A percentile compares a stretch with the other conserved stretches of the same genome.
Evolutionary conservation across 2,797 vertebrate genomes (phyloP).

Genomic region (Thaleichthys pacificus): DNA sequence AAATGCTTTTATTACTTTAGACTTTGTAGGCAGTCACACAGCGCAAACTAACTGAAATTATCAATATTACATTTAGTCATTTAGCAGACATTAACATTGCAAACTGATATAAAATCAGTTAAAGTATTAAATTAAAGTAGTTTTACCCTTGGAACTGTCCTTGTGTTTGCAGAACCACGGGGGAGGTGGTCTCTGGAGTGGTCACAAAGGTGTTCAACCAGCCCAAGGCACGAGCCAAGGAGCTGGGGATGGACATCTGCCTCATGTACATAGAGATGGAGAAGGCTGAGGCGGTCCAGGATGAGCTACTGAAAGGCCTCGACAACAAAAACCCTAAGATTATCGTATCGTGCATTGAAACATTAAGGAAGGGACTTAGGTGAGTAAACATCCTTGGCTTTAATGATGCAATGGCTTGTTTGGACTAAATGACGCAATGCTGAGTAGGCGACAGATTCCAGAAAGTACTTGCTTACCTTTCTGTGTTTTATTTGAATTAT

Average conservation of each 20-base stretch:
- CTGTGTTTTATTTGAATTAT: constrained; percentile 35
- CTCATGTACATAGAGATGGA: constrained; percentile 96
- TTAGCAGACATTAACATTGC: too few species aligned
- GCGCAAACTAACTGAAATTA: too few species aligned
- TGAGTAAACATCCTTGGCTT: constrained; percentile 59
- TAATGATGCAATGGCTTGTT: not conserved
- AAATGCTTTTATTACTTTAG: too few species aligned
- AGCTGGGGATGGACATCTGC: constrained; percentile 92
- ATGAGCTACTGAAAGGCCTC: constrained; percentile 93
- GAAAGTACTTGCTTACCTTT: constrained; percentile 24
- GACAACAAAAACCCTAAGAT: constrained; percentile 99
- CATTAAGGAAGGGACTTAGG: constrained; percentile 89
- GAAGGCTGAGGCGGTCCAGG: constrained; percentile 91
- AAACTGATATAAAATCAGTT: too few species aligned
- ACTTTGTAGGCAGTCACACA: too few species aligned
- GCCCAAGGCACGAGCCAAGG: constrained; percentile 96
- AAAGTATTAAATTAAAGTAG: too few species aligned
- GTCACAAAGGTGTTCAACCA: constrained; percentile 99
- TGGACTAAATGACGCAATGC: not conserved
- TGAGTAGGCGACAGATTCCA: not conserved
- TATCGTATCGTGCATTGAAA: constrained; percentile 89
- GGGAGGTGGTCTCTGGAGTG: constrained; percentile 94
- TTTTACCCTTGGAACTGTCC: not conserved
- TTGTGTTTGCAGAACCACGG: constrained; percentile 81
- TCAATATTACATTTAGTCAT: too few species aligned